phyloP scores from a whole-genome alignment of 2,113 vertebrate species.

The Circaetus gallicus region DNA sequence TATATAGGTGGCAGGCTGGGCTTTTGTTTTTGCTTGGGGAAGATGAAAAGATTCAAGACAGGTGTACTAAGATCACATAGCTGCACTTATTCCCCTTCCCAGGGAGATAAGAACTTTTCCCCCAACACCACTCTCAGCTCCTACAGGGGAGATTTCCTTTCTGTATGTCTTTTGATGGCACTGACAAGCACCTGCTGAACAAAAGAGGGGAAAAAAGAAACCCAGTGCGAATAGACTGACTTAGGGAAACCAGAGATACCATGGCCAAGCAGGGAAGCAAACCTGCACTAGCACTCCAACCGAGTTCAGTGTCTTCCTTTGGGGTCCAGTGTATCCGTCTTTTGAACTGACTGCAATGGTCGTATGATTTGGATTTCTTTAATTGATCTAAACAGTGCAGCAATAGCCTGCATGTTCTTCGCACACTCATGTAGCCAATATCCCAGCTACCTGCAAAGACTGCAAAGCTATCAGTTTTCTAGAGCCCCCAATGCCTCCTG shows the following conservation, averaged over 20 bases:
- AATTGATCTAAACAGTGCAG: neutral
- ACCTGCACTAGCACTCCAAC: neutral
- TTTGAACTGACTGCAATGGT: neutral
- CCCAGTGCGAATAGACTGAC: neutral
- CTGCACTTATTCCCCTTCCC: neutral
- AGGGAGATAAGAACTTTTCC: neutral
- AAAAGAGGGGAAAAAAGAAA: neutral
- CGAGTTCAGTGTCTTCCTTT: neutral
- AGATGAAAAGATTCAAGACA: neutral
- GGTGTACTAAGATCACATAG: neutral
- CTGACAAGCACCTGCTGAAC: neutral
- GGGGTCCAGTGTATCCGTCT: neutral
- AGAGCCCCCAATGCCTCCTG: neutral
- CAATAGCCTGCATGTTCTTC: neutral
- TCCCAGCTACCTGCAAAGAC: neutral
- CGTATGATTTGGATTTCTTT: neutral
- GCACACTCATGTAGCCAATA: neutral
- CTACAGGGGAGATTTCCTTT: neutral
- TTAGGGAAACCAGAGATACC: neutral
- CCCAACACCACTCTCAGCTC: neutral
- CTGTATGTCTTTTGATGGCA: neutral
- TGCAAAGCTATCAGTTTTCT: neutral
- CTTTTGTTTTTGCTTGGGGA: neutral
- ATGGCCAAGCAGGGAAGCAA: neutral
- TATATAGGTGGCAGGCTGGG: neutral